Percentiles rank a stretch among this genome's conserved stretches.
phyloP scores from a whole-genome alignment of 2,113 vertebrate genomes.

The Diphyllodes magnificus region DNA sequence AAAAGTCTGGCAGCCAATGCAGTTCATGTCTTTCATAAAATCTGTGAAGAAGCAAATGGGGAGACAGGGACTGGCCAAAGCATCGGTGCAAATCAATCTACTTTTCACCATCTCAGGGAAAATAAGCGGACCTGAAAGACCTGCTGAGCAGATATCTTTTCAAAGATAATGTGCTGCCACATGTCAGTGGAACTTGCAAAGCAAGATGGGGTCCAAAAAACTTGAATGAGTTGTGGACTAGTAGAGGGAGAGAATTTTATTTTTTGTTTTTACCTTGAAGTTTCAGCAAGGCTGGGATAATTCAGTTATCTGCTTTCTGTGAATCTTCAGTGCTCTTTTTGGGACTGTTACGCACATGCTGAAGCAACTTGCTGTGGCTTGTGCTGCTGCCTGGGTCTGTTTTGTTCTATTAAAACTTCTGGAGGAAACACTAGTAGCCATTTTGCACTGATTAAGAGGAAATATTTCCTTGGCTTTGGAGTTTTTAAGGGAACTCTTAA shows the following conservation, averaged over 20 bases:
- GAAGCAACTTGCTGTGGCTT: not conserved
- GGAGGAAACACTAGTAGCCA: not conserved
- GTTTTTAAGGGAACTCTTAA: not conserved
- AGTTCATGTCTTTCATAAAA: constrained; percentile 63
- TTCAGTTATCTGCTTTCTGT: not conserved
- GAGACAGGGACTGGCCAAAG: constrained; percentile 31
- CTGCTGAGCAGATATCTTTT: not conserved
- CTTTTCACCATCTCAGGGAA: not conserved
- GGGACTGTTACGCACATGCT: not conserved
- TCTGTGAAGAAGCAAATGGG: constrained; percentile 53
- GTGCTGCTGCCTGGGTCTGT: not conserved
- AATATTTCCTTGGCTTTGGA: not conserved
- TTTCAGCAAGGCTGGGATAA: not conserved
- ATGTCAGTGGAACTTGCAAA: not conserved
- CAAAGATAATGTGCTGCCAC: not conserved
- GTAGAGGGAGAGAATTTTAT: not conserved
- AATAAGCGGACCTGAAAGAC: not conserved
- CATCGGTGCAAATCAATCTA: constrained; percentile 40
- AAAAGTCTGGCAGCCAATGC: constrained; percentile 62
- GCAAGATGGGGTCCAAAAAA: not conserved
- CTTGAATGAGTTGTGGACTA: not conserved
- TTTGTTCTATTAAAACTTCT: not conserved
- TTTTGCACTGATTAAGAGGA: not conserved
- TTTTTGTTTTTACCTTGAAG: not conserved
- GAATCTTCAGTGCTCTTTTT: not conserved